phyloP scores from a whole-genome alignment of 2,113 vertebrate species.

The Phyllostomus hastatus region DNA sequence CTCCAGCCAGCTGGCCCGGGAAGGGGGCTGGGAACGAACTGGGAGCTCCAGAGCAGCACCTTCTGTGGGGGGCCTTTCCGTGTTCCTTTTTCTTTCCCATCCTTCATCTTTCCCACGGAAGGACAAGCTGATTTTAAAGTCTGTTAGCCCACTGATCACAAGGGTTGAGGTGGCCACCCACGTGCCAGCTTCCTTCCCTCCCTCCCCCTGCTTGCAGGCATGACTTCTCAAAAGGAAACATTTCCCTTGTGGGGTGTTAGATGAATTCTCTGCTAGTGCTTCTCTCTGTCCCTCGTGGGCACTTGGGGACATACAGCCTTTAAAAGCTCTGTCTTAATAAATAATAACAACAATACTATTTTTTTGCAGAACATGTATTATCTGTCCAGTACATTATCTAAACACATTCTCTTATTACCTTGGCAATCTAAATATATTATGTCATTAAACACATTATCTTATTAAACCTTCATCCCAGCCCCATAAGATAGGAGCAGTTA shows the following conservation, averaged over 20 bases:
- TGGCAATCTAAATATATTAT: not conserved
- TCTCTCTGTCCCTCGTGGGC: not conserved
- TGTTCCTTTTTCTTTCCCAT: too few species aligned
- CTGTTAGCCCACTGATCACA: not conserved
- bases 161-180: not conserved
- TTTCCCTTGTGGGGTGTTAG: not conserved
- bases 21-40: not conserved
- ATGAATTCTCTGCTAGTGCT: not conserved
- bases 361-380: not conserved
- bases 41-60: not conserved
- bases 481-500: not conserved
- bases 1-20: rapidly evolving
- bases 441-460: not conserved
- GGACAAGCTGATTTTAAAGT: not conserved
- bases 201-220: not conserved
- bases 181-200: not conserved
- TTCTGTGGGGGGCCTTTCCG: not conserved
- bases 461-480: not conserved
- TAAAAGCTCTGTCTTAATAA: not conserved
- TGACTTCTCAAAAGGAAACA: not conserved
- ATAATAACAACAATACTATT: not conserved
- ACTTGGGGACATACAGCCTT: not conserved
- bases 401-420: not conserved
- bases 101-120: not conserved
- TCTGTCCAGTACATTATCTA: not conserved